Percentiles rank a stretch among this genome's conserved stretches.
phyloP scores from a whole-genome alignment of 2,888 invertebrate species.

The Toxonevra muliebris region DNA sequence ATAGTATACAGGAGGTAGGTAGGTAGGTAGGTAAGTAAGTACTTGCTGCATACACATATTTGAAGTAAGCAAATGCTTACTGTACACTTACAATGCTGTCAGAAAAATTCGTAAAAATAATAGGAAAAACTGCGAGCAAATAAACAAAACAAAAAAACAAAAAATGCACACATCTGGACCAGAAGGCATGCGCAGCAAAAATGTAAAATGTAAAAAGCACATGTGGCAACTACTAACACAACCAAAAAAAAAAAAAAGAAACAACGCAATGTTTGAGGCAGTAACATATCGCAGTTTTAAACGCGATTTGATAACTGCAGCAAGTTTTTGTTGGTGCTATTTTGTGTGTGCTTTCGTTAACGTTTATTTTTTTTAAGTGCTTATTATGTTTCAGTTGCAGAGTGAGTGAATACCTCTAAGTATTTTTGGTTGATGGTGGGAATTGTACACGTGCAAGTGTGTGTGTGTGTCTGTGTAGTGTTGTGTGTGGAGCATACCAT shows the following conservation, averaged over 20 bases:
- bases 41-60: conserved; percentile 6
- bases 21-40: conserved; percentile 1
- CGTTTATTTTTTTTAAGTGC: no score
- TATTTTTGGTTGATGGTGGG: no score
- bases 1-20: neutral
- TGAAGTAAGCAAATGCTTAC: conserved; percentile 26
- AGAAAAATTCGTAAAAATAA: conserved; percentile 17
- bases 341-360: no score
- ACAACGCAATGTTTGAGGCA: neutral
- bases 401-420: no score
- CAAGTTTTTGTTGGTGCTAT: neutral
- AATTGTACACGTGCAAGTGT: neutral
- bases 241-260: no score
- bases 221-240: neutral
- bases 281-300: conserved; percentile 26
- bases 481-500: neutral
- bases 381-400: no score
- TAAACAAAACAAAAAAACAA: neutral
- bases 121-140: neutral
- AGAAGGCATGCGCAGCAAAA: conserved; percentile 10
- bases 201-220: neutral
- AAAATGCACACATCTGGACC: conserved; percentile 30
- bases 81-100: neutral
- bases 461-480: neutral
- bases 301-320: conserved; percentile 27